These are phyloP conservation scores for Pterocles gutturalis DNA, from an alignment of 2,113 vertebrate genomes.

Conservation along the genomic window DNA sequence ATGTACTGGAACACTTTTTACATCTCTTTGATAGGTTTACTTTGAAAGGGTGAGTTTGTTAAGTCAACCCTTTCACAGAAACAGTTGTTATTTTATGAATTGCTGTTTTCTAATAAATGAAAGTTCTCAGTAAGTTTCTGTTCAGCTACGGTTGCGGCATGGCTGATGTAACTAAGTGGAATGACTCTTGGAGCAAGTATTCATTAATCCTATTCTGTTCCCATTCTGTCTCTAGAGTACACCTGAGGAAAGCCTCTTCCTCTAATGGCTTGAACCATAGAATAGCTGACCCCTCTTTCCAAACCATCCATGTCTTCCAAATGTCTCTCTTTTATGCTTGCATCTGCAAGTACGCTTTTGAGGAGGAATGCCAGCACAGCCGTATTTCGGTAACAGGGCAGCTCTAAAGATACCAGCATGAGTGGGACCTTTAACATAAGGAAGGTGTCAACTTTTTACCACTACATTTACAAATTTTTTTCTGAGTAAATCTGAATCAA, in stretches of 20 bases:
- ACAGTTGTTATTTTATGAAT: neutral
- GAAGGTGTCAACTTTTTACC: neutral
- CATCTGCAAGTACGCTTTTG: neutral
- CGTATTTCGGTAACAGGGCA: neutral
- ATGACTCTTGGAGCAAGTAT: neutral
- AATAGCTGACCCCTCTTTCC: neutral
- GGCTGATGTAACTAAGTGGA: neutral
- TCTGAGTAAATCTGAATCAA: neutral
- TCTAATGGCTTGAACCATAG: neutral
- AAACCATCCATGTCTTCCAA: neutral
- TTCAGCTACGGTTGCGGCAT: neutral
- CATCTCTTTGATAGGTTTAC: neutral
- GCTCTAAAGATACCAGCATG: neutral
- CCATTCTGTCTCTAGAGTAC: neutral
- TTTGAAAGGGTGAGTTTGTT: neutral
- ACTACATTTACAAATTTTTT: neutral
- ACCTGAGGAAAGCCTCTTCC: neutral
- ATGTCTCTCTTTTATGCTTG: neutral
- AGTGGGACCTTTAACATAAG: neutral
- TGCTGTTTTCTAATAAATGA: neutral
- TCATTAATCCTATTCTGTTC: neutral
- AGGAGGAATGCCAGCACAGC: neutral
- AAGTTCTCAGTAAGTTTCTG: neutral
- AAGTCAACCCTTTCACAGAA: neutral
- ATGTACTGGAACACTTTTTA: neutral